Evolutionary conservation across 2,113 vertebrate genomes (phyloP).

Genomic region (Sisor rabdophorus): DNA sequence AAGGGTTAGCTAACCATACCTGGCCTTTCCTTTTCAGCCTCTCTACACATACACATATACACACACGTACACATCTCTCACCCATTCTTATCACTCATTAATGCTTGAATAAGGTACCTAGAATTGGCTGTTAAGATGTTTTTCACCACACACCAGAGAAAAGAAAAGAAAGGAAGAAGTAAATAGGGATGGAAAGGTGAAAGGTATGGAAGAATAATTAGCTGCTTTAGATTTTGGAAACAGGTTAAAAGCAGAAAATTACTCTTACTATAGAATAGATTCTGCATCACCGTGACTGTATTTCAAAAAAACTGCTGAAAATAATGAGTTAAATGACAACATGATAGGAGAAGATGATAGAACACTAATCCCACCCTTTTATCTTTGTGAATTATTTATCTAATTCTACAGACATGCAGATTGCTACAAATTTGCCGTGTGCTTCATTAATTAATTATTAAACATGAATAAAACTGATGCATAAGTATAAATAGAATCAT

Average conservation of each 20-base stretch:
- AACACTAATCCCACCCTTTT: not conserved
- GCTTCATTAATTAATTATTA: not conserved
- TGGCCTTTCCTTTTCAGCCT: conserved; percentile 64
- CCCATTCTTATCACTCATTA: conserved; percentile 52
- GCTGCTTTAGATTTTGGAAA: not conserved
- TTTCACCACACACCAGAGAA: conserved; percentile 29
- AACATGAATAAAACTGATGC: not conserved
- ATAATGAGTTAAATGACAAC: not conserved
- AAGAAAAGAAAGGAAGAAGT: conserved; percentile 35
- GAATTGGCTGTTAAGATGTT: conserved; percentile 46
- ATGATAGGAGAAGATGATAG: too few relatives aligned
- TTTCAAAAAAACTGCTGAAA: not conserved
- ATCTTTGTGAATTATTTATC: not conserved
- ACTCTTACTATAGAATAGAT: not conserved
- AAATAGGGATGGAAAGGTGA: conserved; percentile 12
- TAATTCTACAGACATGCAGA: not conserved
- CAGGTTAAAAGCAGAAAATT: not conserved
- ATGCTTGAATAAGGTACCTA: conserved; percentile 54
- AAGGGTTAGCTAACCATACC: conserved; percentile 62
- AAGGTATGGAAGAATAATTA: not conserved
- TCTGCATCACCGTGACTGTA: not conserved
- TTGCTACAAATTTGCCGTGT: not conserved
- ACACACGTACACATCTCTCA: conserved; percentile 9
- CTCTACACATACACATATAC: conserved; percentile 35
- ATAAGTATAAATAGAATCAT: not conserved